These are phyloP conservation scores for Cromileptes altivelis DNA, from an alignment of 2,113 vertebrate genomes.

Conservation along the genomic window DNA sequence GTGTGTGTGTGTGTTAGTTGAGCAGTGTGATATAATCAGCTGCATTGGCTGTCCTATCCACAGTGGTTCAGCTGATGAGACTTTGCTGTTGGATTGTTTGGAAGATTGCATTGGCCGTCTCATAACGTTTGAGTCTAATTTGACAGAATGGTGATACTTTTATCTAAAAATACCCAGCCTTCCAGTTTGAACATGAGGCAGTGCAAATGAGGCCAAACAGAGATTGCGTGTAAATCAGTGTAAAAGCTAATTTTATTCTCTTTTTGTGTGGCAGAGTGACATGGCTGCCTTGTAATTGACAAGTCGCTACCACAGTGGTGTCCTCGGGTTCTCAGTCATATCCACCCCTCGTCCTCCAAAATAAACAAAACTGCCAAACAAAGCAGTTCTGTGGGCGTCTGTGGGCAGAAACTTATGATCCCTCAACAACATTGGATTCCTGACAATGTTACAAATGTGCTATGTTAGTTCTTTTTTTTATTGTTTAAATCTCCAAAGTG, in stretches of 20 bases:
- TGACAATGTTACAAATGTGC: not conserved
- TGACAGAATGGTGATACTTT: conserved; percentile 53
- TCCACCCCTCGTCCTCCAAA: no score
- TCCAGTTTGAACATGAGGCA: conserved; percentile 17
- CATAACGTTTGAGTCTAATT: conserved; percentile 31
- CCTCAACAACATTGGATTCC: not conserved
- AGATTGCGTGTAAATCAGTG: not conserved
- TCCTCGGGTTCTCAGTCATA: no score
- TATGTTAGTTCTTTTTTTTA: not conserved
- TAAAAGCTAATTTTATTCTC: not conserved
- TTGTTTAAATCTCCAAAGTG: not conserved
- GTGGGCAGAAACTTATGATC: not conserved
- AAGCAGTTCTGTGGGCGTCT: not conserved
- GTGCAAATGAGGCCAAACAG: not conserved
- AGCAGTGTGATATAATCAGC: conserved; percentile 19
- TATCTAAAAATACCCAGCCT: conserved; percentile 49
- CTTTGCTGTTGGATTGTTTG: conserved; percentile 35
- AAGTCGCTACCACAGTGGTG: no score
- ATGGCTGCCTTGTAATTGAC: no score
- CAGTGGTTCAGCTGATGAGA: conserved; percentile 13
- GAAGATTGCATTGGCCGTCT: conserved; percentile 28
- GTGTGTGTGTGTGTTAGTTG: not conserved
- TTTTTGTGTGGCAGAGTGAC: not conserved
- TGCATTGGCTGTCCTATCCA: conserved; percentile 15
- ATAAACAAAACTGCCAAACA: no score